A percentile compares a stretch with the other conserved stretches of the same genome.
These are phyloP conservation scores for Nymphalis urticae DNA, from an alignment of 2,888 invertebrate genomes.

Conservation along the genomic window DNA sequence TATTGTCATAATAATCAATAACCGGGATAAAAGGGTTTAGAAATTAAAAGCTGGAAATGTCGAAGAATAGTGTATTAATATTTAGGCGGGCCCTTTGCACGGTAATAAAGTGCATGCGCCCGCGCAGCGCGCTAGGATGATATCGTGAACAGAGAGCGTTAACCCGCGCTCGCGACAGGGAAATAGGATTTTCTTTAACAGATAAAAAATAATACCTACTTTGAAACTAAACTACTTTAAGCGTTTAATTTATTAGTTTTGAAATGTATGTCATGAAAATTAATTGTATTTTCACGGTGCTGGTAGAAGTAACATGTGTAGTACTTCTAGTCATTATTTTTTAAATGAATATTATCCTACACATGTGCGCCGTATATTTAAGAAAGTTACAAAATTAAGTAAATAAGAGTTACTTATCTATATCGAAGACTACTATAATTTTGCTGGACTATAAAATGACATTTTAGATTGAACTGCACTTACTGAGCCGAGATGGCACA, in stretches of 20 bases:
- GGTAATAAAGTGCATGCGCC: conserved; percentile 61
- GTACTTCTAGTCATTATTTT: too few relatives aligned
- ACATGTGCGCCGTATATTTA: too few relatives aligned
- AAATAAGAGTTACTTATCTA: too few relatives aligned
- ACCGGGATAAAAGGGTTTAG: background rate
- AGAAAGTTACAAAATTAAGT: too few relatives aligned
- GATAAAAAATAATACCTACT: conserved; percentile 2
- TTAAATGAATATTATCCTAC: too few relatives aligned
- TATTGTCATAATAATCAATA: too few relatives aligned
- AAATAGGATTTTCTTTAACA: conserved; percentile 35
- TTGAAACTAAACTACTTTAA: background rate
- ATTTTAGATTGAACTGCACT: too few relatives aligned
- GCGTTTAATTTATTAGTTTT: background rate
- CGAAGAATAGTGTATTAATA: background rate
- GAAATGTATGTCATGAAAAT: background rate
- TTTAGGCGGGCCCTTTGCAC: conserved; percentile 60
- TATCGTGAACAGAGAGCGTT: conserved; percentile 65
- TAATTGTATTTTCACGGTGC: too few relatives aligned
- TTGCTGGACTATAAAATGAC: too few relatives aligned
- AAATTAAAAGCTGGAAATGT: background rate
- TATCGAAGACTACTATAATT: too few relatives aligned
- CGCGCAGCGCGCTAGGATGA: conserved; percentile 64
- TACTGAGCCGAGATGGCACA: too few relatives aligned
- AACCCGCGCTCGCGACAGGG: conserved; percentile 52
- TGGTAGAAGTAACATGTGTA: too few relatives aligned